Percentiles rank a stretch among this genome's conserved stretches.
Evolutionary conservation across 2,113 vertebrate species (phyloP).

Genomic region (western clawed frog (Xenopus tropicalis)): UCB_Xtro_10.0 CM004449.2:73103001-73103500

Average conservation of each 20-base stretch:
- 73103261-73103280: conserved; percentile 76
- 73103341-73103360: conserved; percentile 61
- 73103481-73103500: too few species aligned
- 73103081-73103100: not conserved
- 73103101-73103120: not conserved
- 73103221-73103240: conserved; percentile 70
- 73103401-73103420: conserved; percentile 96
- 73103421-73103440: conserved; percentile 61
- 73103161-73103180: not conserved
- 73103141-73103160: not conserved
- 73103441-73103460: conserved; percentile 10
- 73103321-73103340: conserved; percentile 74
- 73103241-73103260: conserved; percentile 81
- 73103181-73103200: not conserved
- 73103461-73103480: conserved; percentile 1
- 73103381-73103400: conserved; percentile 84
- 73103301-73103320: conserved; percentile 67
- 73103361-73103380: conserved; percentile 66
- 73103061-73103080: not conserved
- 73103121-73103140: not conserved
- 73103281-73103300: conserved; percentile 96
- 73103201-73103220: not conserved
- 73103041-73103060: not conserved
- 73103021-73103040: too few species aligned
- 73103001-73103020: not conserved